These are phyloP conservation scores for Psammodynastes pulverulentus DNA, from an alignment of 2,113 vertebrate genomes.

Conservation along the genomic window DNA sequence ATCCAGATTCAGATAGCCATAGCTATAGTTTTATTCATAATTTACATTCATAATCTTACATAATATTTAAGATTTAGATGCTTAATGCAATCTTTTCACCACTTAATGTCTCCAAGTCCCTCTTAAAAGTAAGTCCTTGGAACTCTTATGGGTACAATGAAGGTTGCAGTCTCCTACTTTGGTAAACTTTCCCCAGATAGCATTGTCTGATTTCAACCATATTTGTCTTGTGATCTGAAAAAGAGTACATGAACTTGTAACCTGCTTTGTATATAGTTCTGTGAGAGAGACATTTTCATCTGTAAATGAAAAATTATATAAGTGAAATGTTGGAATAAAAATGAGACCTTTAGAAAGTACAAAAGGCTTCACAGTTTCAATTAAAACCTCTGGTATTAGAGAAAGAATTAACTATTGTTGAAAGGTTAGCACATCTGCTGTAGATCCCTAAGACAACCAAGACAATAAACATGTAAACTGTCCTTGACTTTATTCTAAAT, in stretches of 20 bases:
- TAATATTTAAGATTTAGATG: background rate
- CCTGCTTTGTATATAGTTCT: background rate
- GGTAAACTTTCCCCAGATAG: background rate
- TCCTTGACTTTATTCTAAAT: conserved; percentile 2
- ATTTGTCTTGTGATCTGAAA: background rate
- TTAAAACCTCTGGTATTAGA: background rate
- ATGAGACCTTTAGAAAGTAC: background rate
- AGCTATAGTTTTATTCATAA: background rate
- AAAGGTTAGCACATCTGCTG: background rate
- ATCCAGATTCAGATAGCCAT: background rate
- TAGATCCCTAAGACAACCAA: background rate
- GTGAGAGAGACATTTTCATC: background rate
- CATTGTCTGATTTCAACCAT: background rate
- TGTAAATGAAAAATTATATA: background rate
- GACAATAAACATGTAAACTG: background rate
- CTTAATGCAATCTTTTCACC: background rate
- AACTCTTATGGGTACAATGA: background rate
- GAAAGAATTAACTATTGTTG: conserved; percentile 6
- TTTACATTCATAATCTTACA: background rate
- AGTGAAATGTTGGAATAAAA: background rate
- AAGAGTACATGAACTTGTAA: background rate
- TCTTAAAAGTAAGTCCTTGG: background rate
- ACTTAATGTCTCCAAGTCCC: background rate
- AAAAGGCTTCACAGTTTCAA: background rate
- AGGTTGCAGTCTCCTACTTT: background rate